Evolutionary conservation across 2,113 vertebrate species (phyloP).

Genomic region (Abramis brama): DNA sequence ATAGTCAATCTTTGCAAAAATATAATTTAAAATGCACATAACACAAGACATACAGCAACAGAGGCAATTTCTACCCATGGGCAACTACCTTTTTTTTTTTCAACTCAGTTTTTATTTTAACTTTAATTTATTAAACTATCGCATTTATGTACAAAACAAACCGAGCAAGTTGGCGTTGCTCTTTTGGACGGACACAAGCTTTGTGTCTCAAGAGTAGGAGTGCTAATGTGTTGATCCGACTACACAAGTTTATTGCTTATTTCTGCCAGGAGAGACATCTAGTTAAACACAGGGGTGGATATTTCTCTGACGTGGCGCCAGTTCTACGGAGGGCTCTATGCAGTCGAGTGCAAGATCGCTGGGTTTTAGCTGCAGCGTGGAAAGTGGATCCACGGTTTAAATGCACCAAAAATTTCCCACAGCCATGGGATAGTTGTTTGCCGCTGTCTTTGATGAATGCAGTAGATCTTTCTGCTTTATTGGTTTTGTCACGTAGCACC

Average conservation of each 20-base stretch:
- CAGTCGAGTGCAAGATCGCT: constrained; percentile 69
- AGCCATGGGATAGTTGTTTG: constrained; percentile 53
- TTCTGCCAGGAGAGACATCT: constrained; percentile 72
- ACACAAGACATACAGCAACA: constrained; percentile 79
- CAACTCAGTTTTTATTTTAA: constrained; percentile 59
- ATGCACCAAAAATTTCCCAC: constrained; percentile 51
- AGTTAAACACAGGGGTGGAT: constrained; percentile 65
- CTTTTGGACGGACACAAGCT: constrained; percentile 65
- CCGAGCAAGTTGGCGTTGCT: constrained; percentile 59
- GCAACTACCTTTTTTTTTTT: constrained; percentile 60
- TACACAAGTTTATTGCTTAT: constrained; percentile 78
- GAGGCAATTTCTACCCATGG: constrained; percentile 72
- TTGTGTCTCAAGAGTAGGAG: constrained; percentile 49
- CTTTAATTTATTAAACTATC: constrained; percentile 75
- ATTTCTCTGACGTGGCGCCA: constrained; percentile 65
- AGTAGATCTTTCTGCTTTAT: constrained; percentile 47
- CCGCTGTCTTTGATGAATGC: constrained; percentile 51
- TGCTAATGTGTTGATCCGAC: constrained; percentile 40
- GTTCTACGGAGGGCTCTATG: constrained; percentile 66
- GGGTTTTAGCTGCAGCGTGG: constrained; percentile 70
- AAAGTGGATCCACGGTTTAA: constrained; percentile 30
- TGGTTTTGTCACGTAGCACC: constrained; percentile 75
- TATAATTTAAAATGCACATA: constrained; percentile 76
- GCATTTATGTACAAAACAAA: constrained; percentile 73
- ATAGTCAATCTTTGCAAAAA: constrained; percentile 65